These are phyloP conservation scores for Eumacrocentrus americanus DNA, from an alignment of 2,888 invertebrate genomes.

Conservation along the genomic window DNA sequence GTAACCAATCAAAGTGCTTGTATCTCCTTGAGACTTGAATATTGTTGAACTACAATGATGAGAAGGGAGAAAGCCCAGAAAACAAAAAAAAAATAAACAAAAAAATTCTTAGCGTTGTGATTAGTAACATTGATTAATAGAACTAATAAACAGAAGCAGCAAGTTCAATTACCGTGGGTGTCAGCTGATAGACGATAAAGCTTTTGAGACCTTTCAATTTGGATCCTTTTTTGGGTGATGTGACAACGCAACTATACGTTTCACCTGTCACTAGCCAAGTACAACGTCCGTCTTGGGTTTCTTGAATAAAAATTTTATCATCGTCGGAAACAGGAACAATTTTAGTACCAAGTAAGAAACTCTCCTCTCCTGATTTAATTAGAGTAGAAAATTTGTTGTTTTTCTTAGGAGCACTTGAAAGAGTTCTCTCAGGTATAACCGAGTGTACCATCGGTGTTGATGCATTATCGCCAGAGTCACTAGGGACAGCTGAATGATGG, in stretches of 20 bases:
- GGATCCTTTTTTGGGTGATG: conserved; percentile 96
- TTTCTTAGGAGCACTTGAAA: conserved; percentile 68
- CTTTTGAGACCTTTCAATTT: conserved; percentile 98
- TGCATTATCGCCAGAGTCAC: conserved; percentile 52
- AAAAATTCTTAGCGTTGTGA: not conserved
- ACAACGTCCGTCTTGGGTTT: conserved; percentile 73
- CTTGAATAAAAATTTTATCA: conserved; percentile 76
- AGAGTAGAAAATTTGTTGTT: conserved; percentile 85
- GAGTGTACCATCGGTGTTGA: conserved; percentile 67
- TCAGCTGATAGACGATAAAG: conserved; percentile 95
- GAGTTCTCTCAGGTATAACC: conserved; percentile 67
- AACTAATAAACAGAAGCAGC: no score
- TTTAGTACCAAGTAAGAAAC: conserved; percentile 81
- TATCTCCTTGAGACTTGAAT: conserved; percentile 93
- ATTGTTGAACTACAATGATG: conserved; percentile 74
- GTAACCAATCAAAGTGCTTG: conserved; percentile 99
- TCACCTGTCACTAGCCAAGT: conserved; percentile 78
- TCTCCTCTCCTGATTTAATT: conserved; percentile 89
- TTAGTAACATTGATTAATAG: no score
- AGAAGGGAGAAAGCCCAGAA: no score
- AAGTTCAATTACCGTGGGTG: conserved; percentile 81
- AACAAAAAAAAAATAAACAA: no score
- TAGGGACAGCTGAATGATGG: conserved; percentile 26
- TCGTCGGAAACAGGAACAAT: conserved; percentile 73
- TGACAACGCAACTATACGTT: conserved; percentile 83